Evolutionary conservation across 2,113 vertebrate genomes (phyloP).

Genomic region (Herpetotheres cachinnans): DNA sequence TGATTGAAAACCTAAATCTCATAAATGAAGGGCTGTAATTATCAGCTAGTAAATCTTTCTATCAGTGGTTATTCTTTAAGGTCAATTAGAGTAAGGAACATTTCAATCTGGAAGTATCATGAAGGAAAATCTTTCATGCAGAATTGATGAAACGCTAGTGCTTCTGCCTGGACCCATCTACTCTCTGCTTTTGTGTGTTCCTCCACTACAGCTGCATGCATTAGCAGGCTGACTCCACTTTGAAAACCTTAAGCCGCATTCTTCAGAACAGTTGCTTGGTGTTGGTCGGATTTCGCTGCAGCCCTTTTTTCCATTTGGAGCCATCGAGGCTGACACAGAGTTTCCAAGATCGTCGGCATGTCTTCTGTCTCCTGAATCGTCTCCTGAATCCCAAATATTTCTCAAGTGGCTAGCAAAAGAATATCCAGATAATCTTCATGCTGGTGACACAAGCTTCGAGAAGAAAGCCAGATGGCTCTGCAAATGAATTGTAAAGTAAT

Average conservation of each 20-base stretch:
- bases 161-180: conserved; percentile 15
- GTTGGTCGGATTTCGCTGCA: conserved; percentile 73
- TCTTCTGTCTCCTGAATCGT: conserved; percentile 67
- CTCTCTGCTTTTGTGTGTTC: conserved; percentile 48
- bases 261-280: conserved; percentile 78
- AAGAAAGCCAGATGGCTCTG: conserved; percentile 19
- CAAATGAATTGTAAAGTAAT: neutral
- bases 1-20: neutral
- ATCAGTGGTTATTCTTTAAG: conserved; percentile 12
- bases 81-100: neutral
- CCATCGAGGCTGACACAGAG: conserved; percentile 69
- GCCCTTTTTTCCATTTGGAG: conserved; percentile 73
- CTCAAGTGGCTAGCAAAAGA: conserved; percentile 42
- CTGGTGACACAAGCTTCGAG: neutral
- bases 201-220: conserved; percentile 69
- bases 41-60: conserved; percentile 30
- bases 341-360: conserved; percentile 75
- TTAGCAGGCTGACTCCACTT: conserved; percentile 67
- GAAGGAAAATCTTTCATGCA: neutral
- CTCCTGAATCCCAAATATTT: conserved; percentile 78
- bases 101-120: neutral
- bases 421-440: conserved; percentile 34
- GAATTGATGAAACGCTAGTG: neutral
- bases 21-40: neutral
- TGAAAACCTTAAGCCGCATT: conserved; percentile 77